Base-by-base conservation (phyloP, 2,113 vertebrate species). In the Isurus oxyrinchus region DNA sequence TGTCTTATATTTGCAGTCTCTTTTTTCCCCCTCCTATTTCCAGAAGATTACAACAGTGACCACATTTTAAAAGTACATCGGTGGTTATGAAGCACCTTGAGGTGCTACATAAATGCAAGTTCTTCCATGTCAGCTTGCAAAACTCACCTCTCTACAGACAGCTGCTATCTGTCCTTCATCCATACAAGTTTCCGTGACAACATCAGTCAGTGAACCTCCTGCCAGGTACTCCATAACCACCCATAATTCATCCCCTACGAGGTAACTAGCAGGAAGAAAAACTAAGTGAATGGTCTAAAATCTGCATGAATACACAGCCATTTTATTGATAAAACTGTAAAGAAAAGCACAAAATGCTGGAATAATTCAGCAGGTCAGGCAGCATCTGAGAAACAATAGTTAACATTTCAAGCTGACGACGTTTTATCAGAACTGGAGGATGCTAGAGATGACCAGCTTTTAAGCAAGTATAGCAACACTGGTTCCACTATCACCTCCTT, bases 221-320 rank as follows among this genome's bases (percentile, higher is more conserved):
- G 99, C 99, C 98, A 99, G 97, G 97, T 99, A 99, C 97, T 99
- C 99, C 99, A 99, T 99, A 97, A 99, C 99, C 96, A 99, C 99
- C 99, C 99, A 99, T 35, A 99, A 98, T 97, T 99, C 99, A n/a
- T 99, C 99, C 11, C 99, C 99, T 96, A 99, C 99, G 87, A 99
- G 98, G 98, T 99, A 99, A 97, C 99, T 99, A 97, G 2, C 96
- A 49, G 69, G 96, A 96, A 96, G 10, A 97, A 53, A 69, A 95
- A 44, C 11, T 27, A 49, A 49, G 44, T 76, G 67, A 95, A 91
- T 91, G 55, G 59, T 23, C 59, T 40, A 63, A 94, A 63, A 94
- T 40, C 35, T 94, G 31, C 19, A 94, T 10, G 2, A 40, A 94
- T 7, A 94, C 35, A 40, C 2, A 8, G 31, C 19, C n/a, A 61